phyloP scores from a whole-genome alignment of 2,888 invertebrate genomes.

The Nephrotoma flavescens region DNA sequence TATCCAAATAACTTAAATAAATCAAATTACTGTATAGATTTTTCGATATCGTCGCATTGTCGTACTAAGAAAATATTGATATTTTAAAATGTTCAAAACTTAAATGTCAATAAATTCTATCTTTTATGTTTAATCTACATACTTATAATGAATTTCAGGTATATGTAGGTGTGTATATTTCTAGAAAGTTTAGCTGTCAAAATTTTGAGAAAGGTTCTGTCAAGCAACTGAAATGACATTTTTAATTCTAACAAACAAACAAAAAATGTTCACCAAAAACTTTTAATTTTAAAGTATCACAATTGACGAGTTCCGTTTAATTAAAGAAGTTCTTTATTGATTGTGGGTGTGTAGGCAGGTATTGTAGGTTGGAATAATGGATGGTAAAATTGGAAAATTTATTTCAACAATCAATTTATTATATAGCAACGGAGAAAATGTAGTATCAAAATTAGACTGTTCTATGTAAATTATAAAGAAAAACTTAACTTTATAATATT shows the following conservation, averaged over 20 bases:
- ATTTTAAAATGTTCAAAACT: not conserved
- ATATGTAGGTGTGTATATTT: not conserved
- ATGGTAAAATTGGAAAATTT: not conserved
- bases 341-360: not conserved
- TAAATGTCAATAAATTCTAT: not conserved
- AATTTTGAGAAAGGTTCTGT: not conserved
- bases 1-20: not conserved
- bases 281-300: not conserved
- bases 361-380: not conserved
- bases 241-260: not conserved
- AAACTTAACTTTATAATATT: no score
- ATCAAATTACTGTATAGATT: not conserved
- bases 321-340: not conserved
- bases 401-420: not conserved
- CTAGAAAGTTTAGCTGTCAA: not conserved
- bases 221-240: not conserved
- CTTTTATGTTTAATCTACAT: not conserved
- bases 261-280: not conserved
- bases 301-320: not conserved
- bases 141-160: not conserved
- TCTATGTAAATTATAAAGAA: not conserved
- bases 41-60: not conserved
- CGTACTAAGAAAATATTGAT: not conserved
- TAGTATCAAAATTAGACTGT: no score
- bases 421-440: not conserved